Evolutionary conservation across 1,140 invertebrate species (phyloP), one percentile per base, ranked within the genome.

Genomic region (Neotoxoptera formosana): DNA sequence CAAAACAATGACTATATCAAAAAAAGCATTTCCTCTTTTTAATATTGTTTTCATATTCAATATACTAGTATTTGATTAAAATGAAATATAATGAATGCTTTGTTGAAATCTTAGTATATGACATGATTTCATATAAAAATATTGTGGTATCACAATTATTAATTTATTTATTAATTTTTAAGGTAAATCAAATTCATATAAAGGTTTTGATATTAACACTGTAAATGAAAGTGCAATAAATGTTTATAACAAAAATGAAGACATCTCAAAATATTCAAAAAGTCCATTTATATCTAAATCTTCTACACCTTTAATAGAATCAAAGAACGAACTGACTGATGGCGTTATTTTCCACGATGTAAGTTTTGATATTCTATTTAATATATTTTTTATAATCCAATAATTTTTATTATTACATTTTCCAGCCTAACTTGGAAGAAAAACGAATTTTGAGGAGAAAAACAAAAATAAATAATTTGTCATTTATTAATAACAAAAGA

Each of bases 401-500:
- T n/a, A 21, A 47, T 47, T 81, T 81, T 36, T 67, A 48, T 41
- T 21, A 41, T 91, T n/a, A n/a, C 7, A 6, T 21, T 47, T 84
- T 92, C 9, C 53, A 93, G 91, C 91, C 91, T 20, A 45, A 48
- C 30, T 84, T 93, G 45, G 76, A 93, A 56, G 91, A 84, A 86
- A 93, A 86, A n/a, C 91, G 91, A 17, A 25, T 25, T 41, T 93
- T 86, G 20, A 83, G 81, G 25, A 34, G 25, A 56, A 83, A 86
- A 56, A 25, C 2, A 8, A 93, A 93, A 86, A 53, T 93, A 4
- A 41, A n/a, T 45, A 86, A 81, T 53, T 25, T 93, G 21, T 36
- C n/a, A 20, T 45, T 41, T 20, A 93, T 93, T n/a, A 93, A 93
- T 84, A 53, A 93, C n/a, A 93, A 93, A 56, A 93, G 91, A 84